Base-by-base conservation (phyloP, 2,888 invertebrate species). In the Thymelicus sylvestris region DNA sequence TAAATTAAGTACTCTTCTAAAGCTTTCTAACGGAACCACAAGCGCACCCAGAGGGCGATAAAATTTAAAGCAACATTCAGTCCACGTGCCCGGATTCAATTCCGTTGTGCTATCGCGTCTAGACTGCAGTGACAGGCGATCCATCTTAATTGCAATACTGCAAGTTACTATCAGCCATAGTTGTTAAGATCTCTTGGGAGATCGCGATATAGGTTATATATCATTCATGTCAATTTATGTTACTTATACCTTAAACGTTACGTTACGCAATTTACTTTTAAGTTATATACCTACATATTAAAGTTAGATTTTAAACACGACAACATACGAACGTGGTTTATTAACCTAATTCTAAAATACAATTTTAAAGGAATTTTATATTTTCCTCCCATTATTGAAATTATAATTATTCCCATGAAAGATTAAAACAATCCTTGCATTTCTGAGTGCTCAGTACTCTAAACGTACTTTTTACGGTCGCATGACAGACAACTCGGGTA, bases 401-500 rank as follows among this genome's bases (percentile, higher is more conserved):
- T 0, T 7, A 15, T 52, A 19, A 7, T 52, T 52, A 19, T 52
- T 52, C 7, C 50, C 2, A 19, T 7, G 50, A 52, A 15, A 19
- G 15, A 19, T 7, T 19, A 52, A 52, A 52, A 52, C 15, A 52
- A 52, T 55, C 19, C 19, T 7, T 24, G 8, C 24, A 52, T 52
- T 19, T 52, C 55, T 55, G 24, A 12, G 5, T 19, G 8, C 44
- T 44, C 12, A 44, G 44, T 44, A 24, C 55, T 55, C 57, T 13
- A 59, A 59, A 59, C n/a, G 59, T 39, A 59, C 57, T 57, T 31
- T 39, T 38, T 59, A 59, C 59, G 59, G 7, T 15, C 59, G 59
- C 38, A 59, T 84, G 83, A 86, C 80, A 82, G 86, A 87, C 87
- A 84, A 81, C 83, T 82, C 81, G 79, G 77, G 82, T 86, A 86